Evolutionary conservation across 2,888 invertebrate species (phyloP).

Genomic region (Nomada flava): DNA sequence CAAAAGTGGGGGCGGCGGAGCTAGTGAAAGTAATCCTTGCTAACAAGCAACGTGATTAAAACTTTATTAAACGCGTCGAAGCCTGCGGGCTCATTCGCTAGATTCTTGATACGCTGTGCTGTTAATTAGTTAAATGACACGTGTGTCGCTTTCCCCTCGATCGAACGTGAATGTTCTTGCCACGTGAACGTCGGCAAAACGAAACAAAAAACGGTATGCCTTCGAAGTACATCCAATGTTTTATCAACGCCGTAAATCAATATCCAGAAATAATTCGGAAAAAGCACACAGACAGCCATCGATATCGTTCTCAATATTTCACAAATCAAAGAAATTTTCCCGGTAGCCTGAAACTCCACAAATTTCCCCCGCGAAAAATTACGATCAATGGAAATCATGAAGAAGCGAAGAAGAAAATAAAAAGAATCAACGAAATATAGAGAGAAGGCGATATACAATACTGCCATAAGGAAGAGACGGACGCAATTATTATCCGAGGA

Average conservation of each 20-base stretch:
- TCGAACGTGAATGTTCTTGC: not conserved
- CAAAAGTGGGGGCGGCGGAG: not conserved
- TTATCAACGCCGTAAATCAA: not conserved
- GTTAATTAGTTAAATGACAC: slow-evolving; percentile 7
- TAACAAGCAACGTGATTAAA: slow-evolving; percentile 56
- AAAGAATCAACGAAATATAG: no score
- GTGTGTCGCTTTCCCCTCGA: not conserved
- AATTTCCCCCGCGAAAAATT: not conserved
- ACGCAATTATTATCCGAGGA: not conserved
- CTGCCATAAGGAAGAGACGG: not conserved
- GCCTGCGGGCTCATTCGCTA: not conserved
- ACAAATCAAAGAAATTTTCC: not conserved
- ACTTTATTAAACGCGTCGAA: slow-evolving; percentile 35
- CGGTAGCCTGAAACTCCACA: not conserved
- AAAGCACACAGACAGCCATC: no score
- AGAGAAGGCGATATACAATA: not conserved
- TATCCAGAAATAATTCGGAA: not conserved
- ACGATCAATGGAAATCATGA: not conserved
- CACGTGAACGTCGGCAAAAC: not conserved
- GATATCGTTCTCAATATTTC: not conserved
- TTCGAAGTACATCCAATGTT: not conserved
- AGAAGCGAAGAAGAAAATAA: no score
- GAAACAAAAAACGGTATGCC: not conserved
- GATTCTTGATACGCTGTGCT: not conserved
- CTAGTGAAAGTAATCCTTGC: slow-evolving; percentile 20